A percentile compares a stretch with the other conserved stretches of the same genome.
phyloP scores from a whole-genome alignment of 2,113 vertebrate species.

The Lagopus leucura region DNA sequence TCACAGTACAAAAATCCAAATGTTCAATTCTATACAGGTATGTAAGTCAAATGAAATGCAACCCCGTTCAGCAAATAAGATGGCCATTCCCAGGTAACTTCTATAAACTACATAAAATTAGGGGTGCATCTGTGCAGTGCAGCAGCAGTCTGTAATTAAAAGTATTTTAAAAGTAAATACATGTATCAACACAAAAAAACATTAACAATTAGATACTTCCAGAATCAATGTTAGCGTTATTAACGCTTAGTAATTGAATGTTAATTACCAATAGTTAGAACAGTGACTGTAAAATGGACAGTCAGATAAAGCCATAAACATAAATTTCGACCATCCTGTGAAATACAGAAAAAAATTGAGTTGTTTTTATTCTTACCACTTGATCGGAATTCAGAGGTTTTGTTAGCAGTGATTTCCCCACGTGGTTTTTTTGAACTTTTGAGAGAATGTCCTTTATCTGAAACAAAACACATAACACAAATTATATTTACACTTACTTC shows the following conservation, averaged over 20 bases:
- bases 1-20: background rate
- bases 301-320: background rate
- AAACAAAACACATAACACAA: background rate
- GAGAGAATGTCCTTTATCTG: conserved; percentile 86
- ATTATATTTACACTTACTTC: background rate
- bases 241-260: background rate
- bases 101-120: background rate
- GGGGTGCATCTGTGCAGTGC: background rate
- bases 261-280: background rate
- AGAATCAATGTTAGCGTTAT: background rate
- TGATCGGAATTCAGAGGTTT: conserved; percentile 83
- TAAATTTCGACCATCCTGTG: background rate
- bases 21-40: background rate
- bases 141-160: background rate
- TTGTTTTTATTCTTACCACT: conserved; percentile 77
- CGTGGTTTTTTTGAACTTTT: conserved; percentile 79
- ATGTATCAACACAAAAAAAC: background rate
- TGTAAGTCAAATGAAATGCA: background rate
- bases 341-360: background rate
- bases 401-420: conserved; percentile 86
- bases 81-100: background rate
- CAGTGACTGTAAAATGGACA: background rate
- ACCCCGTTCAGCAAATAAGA: background rate
- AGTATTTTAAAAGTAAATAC: background rate
- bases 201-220: background rate